phyloP scores from a whole-genome alignment of 2,888 invertebrate species.

The Neria commutata region DNA sequence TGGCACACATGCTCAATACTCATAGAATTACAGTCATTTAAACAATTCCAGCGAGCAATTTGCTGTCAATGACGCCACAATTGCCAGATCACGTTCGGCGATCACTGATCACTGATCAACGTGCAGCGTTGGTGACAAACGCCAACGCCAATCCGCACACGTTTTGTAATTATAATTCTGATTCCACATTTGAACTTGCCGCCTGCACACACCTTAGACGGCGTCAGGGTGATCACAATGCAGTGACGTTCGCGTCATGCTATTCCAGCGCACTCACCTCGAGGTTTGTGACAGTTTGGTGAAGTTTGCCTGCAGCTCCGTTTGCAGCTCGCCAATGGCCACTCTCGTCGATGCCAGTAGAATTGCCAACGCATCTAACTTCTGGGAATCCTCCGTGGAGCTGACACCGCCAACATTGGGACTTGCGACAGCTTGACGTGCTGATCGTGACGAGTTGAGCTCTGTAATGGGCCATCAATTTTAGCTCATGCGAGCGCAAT shows the following conservation, averaged over 20 bases:
- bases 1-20: no score
- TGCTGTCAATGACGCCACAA: no score
- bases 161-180: no score
- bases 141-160: no score
- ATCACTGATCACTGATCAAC: no score
- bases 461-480: not conserved
- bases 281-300: slow-evolving; percentile 40
- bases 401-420: slow-evolving; percentile 13
- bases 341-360: slow-evolving; percentile 47
- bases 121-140: no score
- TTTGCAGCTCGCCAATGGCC: slow-evolving; percentile 33
- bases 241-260: not conserved
- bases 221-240: not conserved
- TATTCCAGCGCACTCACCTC: slow-evolving; percentile 41
- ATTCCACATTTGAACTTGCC: no score
- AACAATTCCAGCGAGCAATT: no score
- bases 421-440: slow-evolving; percentile 26
- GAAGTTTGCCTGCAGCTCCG: slow-evolving; percentile 34
- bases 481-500: no score
- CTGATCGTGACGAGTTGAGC: slow-evolving; percentile 19
- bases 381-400: slow-evolving; percentile 26
- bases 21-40: no score
- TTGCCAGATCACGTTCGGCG: no score
- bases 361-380: slow-evolving; percentile 48
- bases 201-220: no score